Percentiles rank a stretch among this genome's conserved stretches.
phyloP scores from a whole-genome alignment of 2,797 vertebrate genomes.

The Melanotaenia parkinsoni region DNA sequence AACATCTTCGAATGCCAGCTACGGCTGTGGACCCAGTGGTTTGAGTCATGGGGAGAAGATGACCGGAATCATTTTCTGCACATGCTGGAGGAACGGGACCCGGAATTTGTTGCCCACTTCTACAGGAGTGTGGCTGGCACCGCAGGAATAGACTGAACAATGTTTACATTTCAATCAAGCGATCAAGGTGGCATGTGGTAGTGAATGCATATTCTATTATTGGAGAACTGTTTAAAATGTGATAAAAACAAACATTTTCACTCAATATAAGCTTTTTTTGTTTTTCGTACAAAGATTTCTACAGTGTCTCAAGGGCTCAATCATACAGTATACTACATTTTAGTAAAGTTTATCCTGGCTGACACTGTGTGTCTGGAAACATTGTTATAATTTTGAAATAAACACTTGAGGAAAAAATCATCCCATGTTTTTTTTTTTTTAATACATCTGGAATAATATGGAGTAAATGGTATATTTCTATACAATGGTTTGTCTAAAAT shows the following conservation, averaged over 20 bases:
- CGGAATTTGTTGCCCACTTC: slow-evolving; percentile 86
- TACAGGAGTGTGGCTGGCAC: slow-evolving; percentile 86
- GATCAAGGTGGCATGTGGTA: not conserved
- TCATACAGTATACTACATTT: not conserved
- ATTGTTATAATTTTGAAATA: not conserved
- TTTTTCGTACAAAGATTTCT: slow-evolving; percentile 24
- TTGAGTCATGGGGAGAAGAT: slow-evolving; percentile 90
- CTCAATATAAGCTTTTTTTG: slow-evolving; percentile 3
- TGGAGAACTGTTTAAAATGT: not conserved
- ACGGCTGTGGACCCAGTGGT: slow-evolving; percentile 93
- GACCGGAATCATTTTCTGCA: slow-evolving; percentile 90
- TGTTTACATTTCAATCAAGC: not conserved
- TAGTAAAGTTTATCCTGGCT: not conserved
- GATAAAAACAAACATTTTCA: not conserved
- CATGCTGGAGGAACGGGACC: slow-evolving; percentile 85
- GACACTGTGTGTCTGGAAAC: not conserved
- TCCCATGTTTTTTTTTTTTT: not conserved
- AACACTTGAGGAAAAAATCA: not conserved
- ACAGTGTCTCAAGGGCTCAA: not conserved
- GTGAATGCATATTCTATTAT: not conserved
- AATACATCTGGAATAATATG: slow-evolving; percentile 1
- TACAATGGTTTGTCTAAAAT: slow-evolving; percentile 11
- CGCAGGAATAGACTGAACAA: slow-evolving; percentile 82
- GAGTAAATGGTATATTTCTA: not conserved
- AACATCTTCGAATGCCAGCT: slow-evolving; percentile 94